Percentiles rank a stretch among this genome's conserved stretches.
Evolutionary conservation across 2,888 invertebrate species (phyloP).

Genomic region (Dryobotodes eremita): DNA sequence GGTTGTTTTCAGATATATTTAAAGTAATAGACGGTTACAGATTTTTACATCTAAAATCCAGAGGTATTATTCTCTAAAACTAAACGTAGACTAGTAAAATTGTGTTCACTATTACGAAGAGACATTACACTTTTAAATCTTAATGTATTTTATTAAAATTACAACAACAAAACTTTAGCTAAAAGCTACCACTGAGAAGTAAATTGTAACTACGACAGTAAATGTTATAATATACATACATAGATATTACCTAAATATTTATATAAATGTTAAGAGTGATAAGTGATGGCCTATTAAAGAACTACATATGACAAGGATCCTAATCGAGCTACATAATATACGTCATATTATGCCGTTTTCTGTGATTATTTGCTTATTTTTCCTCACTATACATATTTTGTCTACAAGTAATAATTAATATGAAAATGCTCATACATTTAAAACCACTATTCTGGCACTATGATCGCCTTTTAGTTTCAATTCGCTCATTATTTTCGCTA

Average conservation of each 20-base stretch:
- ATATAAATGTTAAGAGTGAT: conserved; percentile 33
- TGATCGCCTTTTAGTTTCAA: conserved; percentile 19
- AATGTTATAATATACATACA: conserved; percentile 29
- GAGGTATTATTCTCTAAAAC: conserved; percentile 83
- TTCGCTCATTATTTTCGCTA: conserved; percentile 29
- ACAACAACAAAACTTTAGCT: conserved; percentile 78
- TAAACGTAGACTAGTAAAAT: conserved; percentile 86
- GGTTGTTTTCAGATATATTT: conserved; percentile 31
- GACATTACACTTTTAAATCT: conserved; percentile 57
- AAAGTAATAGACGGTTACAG: conserved; percentile 59
- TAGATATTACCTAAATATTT: conserved; percentile 34
- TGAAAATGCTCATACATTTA: conserved; percentile 22
- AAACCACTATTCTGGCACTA: conserved; percentile 28
- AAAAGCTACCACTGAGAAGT: conserved; percentile 74
- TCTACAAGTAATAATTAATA: conserved; percentile 25
- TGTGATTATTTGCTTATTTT: conserved; percentile 1
- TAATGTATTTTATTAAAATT: conserved; percentile 69
- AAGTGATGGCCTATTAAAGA: conserved; percentile 27
- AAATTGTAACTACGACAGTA: conserved; percentile 55
- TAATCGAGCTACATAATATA: conserved; percentile 24
- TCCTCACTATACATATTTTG: conserved; percentile 8
- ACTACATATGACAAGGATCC: conserved; percentile 21
- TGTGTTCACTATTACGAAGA: conserved; percentile 80
- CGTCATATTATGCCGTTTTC: neutral
- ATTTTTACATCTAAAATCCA: conserved; percentile 75